A percentile compares a stretch with the other conserved stretches of the same genome.
phyloP scores from a whole-genome alignment of 2,888 invertebrate genomes.

The Callimorpha dominula region DNA sequence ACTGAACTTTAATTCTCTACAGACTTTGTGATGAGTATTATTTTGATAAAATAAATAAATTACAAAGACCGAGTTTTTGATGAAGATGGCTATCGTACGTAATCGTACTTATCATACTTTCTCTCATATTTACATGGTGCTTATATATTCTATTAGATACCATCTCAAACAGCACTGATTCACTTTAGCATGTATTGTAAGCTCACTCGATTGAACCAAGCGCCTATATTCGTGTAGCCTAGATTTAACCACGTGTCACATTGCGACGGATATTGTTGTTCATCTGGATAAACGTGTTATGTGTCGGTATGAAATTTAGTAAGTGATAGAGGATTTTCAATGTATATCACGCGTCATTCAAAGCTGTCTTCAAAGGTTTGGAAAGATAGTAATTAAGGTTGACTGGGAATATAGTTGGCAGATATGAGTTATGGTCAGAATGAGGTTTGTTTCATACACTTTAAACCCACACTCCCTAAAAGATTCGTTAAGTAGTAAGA shows the following conservation, averaged over 20 bases:
- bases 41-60: too few species aligned
- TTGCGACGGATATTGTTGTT: neutral
- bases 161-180: neutral
- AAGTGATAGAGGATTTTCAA: neutral
- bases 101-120: too few species aligned
- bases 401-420: too few species aligned
- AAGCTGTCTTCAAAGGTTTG: neutral
- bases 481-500: too few species aligned
- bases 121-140: neutral
- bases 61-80: neutral
- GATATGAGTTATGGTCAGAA: too few species aligned
- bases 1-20: neutral
- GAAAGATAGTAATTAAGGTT: too few species aligned
- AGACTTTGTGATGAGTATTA: too few species aligned
- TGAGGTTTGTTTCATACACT: too few species aligned
- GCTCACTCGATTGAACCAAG: neutral
- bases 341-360: neutral
- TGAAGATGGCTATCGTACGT: neutral
- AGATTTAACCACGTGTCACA: neutral
- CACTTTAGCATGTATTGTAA: neutral
- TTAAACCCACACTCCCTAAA: too few species aligned
- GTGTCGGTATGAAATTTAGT: neutral
- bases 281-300: neutral
- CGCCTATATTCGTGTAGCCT: neutral
- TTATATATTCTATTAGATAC: neutral